phyloP scores from a whole-genome alignment of 2,797 vertebrate genomes.

The Psittacula echo region DNA sequence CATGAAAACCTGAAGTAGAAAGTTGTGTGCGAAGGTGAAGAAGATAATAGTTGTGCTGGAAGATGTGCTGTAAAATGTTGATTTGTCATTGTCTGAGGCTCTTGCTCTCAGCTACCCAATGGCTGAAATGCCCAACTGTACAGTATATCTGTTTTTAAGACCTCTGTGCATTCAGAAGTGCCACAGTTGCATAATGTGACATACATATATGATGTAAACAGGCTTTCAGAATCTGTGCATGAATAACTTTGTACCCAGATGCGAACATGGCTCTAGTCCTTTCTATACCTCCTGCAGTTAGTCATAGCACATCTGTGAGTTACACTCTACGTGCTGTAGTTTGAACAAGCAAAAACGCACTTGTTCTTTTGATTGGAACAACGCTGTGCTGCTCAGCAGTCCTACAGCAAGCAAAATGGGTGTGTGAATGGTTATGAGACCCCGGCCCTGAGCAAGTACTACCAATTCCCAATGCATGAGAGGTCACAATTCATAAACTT shows the following conservation, averaged over 20 bases:
- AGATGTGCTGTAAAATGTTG: rapidly evolving
- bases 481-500: not conserved
- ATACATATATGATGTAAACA: rapidly evolving
- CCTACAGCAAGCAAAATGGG: not conserved
- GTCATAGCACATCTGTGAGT: not conserved
- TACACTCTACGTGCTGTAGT: rapidly evolving
- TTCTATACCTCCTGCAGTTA: not conserved
- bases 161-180: not conserved
- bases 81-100: not conserved
- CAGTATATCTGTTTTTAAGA: not conserved
- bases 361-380: not conserved
- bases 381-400: not conserved
- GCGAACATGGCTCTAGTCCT: not conserved
- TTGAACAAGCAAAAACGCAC: not conserved
- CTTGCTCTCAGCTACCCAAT: not conserved
- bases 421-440: not conserved
- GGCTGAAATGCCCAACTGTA: rapidly evolving
- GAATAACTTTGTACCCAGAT: not conserved
- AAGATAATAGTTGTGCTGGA: not conserved
- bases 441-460: not conserved
- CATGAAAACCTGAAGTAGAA: not conserved
- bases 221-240: not conserved
- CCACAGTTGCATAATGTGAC: not conserved
- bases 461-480: not conserved
- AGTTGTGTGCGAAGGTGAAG: not conserved